Percentiles rank a stretch among this genome's conserved stretches.
phyloP scores from a whole-genome alignment of 2,888 invertebrate genomes.

The Orchestes rusci region DNA sequence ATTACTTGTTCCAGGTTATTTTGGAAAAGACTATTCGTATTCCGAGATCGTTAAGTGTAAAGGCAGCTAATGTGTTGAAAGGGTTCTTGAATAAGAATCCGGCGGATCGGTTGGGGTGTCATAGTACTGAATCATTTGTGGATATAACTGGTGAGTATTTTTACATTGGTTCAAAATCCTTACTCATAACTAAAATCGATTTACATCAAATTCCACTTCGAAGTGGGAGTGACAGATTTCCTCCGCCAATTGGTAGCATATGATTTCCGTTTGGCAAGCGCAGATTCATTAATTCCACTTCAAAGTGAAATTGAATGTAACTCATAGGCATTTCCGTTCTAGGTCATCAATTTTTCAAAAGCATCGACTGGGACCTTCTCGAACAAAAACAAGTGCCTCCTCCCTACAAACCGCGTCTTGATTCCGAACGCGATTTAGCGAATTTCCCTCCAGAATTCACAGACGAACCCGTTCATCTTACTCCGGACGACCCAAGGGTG shows the following conservation, averaged over 20 bases:
- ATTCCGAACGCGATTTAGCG: constrained; percentile 93
- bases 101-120: constrained; percentile 90
- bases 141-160: constrained; percentile 79
- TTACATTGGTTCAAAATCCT: background rate
- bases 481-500: constrained; percentile 90
- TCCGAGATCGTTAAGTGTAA: constrained; percentile 93
- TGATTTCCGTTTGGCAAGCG: too few species aligned
- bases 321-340: background rate
- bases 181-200: too few species aligned
- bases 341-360: constrained; percentile 91
- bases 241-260: too few species aligned
- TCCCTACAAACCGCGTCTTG: constrained; percentile 94
- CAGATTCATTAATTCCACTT: background rate
- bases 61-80: constrained; percentile 94
- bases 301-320: too few species aligned
- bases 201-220: too few species aligned
- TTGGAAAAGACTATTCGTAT: constrained; percentile 98
- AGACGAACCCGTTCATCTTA: constrained; percentile 94
- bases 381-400: constrained; percentile 97
- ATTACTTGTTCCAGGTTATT: constrained; percentile 95
- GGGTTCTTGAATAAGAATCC: constrained; percentile 99
- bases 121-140: constrained; percentile 78
- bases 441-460: constrained; percentile 99
- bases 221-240: too few species aligned
- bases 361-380: constrained; percentile 97